Evolutionary conservation across 2,797 vertebrate species (phyloP).

Genomic region (Sebastes matsubarae): DNA sequence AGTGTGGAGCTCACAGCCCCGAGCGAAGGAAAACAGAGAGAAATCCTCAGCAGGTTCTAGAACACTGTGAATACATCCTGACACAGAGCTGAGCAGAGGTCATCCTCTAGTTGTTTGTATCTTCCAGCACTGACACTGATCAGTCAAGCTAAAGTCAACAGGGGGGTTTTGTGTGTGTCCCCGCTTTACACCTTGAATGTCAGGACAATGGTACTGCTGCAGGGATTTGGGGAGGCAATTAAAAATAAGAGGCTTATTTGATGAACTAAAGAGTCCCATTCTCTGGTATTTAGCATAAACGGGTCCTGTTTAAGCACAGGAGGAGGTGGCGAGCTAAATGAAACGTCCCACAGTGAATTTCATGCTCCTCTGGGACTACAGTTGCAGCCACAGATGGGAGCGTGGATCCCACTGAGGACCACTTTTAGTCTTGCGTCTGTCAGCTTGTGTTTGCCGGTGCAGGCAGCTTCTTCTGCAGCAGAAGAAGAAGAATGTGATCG

Average conservation of each 20-base stretch:
- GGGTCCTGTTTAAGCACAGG: background rate
- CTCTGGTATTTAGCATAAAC: slow-evolving; percentile 14
- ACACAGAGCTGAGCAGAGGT: background rate
- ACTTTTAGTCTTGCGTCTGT: slow-evolving; percentile 9
- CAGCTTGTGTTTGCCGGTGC: slow-evolving; percentile 4
- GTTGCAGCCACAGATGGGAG: slow-evolving; percentile 23
- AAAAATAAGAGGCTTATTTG: slow-evolving; percentile 56
- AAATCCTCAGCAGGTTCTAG: background rate
- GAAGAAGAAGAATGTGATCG: background rate
- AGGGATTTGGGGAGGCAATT: slow-evolving; percentile 44
- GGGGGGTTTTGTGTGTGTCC: background rate
- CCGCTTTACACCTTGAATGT: slow-evolving; percentile 4
- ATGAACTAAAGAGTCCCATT: slow-evolving; percentile 13
- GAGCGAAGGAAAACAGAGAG: background rate
- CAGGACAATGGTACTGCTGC: background rate
- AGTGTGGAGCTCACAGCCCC: background rate
- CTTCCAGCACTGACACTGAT: background rate
- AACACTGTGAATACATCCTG: background rate
- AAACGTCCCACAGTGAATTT: slow-evolving; percentile 30
- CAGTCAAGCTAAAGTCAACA: background rate
- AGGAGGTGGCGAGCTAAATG: slow-evolving; percentile 36
- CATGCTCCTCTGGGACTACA: slow-evolving; percentile 22
- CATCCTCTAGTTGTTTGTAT: background rate
- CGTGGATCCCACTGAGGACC: slow-evolving; percentile 20
- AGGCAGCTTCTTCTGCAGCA: background rate